Evolutionary conservation across 92 coral and sea anemone species (phyloP).

Genomic region (Epizoanthus scotinus): DNA sequence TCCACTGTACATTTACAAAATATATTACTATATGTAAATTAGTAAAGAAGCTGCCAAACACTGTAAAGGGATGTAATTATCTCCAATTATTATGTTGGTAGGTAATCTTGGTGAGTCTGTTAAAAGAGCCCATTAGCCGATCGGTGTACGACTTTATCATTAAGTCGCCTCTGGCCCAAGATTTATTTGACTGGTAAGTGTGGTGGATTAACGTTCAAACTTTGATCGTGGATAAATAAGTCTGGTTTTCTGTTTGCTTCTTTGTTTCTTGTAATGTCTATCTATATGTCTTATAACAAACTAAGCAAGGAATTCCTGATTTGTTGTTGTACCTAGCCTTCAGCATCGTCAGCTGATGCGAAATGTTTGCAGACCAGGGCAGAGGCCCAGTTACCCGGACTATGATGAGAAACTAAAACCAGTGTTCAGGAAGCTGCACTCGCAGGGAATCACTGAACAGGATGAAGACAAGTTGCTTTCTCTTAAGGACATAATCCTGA

Average conservation of each 20-base stretch:
- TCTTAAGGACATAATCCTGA: constrained; percentile 77
- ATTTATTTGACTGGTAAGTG: constrained; percentile 85
- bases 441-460: constrained; percentile 94
- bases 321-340: constrained; percentile 51
- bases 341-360: constrained; percentile 94
- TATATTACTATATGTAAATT: neutral
- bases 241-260: neutral
- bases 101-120: constrained; percentile 93
- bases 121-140: constrained; percentile 92
- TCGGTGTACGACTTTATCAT: constrained; percentile 85
- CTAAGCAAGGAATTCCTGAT: neutral
- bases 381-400: constrained; percentile 83
- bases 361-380: constrained; percentile 82
- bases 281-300: neutral
- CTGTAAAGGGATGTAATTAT: no score
- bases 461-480: constrained; percentile 91
- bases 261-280: neutral
- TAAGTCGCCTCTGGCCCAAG: constrained; percentile 73
- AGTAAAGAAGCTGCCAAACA: neutral
- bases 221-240: neutral
- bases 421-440: constrained; percentile 84
- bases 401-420: constrained; percentile 75
- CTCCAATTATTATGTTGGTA: neutral
- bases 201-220: neutral
- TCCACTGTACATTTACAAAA: no score